phyloP scores from a whole-genome alignment of 2,113 vertebrate species.

The Python bivittatus region DNA sequence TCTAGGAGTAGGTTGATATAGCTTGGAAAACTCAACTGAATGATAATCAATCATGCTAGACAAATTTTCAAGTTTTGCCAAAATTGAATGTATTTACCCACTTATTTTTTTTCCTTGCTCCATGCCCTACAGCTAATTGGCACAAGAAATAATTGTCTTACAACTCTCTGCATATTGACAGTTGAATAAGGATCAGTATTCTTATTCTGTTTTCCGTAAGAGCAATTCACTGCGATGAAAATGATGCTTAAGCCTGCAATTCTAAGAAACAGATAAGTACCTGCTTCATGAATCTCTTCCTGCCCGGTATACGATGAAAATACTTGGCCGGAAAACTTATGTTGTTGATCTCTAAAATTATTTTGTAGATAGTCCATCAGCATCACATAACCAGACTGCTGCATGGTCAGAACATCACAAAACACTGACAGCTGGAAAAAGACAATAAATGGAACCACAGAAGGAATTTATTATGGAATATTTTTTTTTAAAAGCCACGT shows the following conservation, averaged over 20 bases:
- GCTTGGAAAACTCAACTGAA: not conserved
- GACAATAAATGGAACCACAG: not conserved
- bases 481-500: not conserved
- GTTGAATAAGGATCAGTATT: not conserved
- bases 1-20: not conserved
- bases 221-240: constrained; percentile 40
- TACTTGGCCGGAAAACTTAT: constrained; percentile 90
- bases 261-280: constrained; percentile 68
- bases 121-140: not conserved
- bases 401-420: constrained; percentile 99
- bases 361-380: constrained; percentile 98
- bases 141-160: not conserved
- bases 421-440: constrained; percentile 86
- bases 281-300: constrained; percentile 89
- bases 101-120: not conserved
- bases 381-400: constrained; percentile 95
- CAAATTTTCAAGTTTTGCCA: not conserved
- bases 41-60: not conserved
- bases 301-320: constrained; percentile 95
- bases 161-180: not conserved
- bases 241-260: constrained; percentile 9
- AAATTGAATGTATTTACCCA: not conserved
- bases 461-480: not conserved
- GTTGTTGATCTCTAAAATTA: constrained; percentile 91
- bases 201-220: constrained; percentile 8